These are phyloP conservation scores for Ceyx melanurus DNA, from an alignment of 2,113 vertebrate species.

Conservation along the genomic window DNA sequence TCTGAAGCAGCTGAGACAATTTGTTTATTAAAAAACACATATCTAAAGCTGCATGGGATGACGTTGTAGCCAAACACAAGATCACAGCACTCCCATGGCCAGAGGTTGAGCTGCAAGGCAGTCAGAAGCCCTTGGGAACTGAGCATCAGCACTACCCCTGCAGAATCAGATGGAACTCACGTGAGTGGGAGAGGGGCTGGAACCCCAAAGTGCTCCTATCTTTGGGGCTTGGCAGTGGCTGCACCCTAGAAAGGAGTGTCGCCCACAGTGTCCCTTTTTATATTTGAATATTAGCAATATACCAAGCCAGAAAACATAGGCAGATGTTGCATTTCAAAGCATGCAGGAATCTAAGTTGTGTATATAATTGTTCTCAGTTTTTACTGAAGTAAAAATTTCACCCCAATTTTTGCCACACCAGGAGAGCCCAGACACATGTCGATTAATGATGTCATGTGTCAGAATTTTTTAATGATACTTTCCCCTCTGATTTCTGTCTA, in stretches of 20 bases:
- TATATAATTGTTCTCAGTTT: background rate
- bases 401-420: background rate
- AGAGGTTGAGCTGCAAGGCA: background rate
- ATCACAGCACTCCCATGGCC: background rate
- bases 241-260: rapidly evolving
- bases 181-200: background rate
- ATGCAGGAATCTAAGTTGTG: background rate
- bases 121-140: background rate
- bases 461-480: constrained; percentile 40
- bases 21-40: background rate
- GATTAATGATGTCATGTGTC: constrained; percentile 3
- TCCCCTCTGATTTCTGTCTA: constrained; percentile 41
- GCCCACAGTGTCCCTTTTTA: background rate
- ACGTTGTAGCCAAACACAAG: background rate
- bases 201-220: rapidly evolving
- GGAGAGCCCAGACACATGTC: background rate
- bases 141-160: background rate
- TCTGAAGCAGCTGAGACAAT: background rate
- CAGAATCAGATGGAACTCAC: background rate
- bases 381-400: background rate
- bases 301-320: background rate
- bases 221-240: rapidly evolving
- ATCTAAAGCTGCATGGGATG: rapidly evolving
- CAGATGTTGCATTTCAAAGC: background rate
- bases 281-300: background rate